Evolutionary conservation across 2,888 invertebrate genomes (phyloP), one percentile per base, ranked within the genome.

Genomic region (Microplitis manilae): DNA sequence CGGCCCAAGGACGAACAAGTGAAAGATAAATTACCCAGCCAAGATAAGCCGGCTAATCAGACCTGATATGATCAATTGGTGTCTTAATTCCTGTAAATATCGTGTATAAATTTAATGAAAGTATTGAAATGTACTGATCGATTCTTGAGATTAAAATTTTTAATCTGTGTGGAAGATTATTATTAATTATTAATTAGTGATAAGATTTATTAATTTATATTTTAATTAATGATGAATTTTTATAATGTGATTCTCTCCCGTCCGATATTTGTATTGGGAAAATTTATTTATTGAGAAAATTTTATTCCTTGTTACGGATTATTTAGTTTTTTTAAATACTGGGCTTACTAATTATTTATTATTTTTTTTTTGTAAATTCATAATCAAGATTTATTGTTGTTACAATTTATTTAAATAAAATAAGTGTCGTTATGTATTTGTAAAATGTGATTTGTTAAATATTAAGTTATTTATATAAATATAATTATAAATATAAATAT

Each of bases 21-120:
- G 38, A 86, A 84, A 79, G 85, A 86, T 40, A 86, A 85, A 79
- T 73, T 80, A 15, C 76, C 79, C 69, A 80, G 81, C 50, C 50
- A 50, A 20, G 82, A 85, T 78, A 85, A 84, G 38, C 83, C 83
- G 65, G 85, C 85, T 79, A 84, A 85, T 81, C 85, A 85, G 77
- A 86, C 85, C 78, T 86, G 85, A 86, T 86, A 74, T 62, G n/a
- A 70, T 39, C 15, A 61, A 17, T 64, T 39, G 68, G 64, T 41
- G 68, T 65, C 69, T 70, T 41, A 73, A 81, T 72, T 71, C 38
- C 77, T 86, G 87, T 86, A 86, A 85, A 86, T 87, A 85, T 82
- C 79, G 80, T 84, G 83, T 84, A 84, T 81, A 83, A 83, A 82
- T 50, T 50, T 79, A 80, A 80, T 76, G 79, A 78, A 78, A 71